Evolutionary conservation across 2,888 invertebrate species (phyloP).

Genomic region (Tachystola acroxantha): DNA sequence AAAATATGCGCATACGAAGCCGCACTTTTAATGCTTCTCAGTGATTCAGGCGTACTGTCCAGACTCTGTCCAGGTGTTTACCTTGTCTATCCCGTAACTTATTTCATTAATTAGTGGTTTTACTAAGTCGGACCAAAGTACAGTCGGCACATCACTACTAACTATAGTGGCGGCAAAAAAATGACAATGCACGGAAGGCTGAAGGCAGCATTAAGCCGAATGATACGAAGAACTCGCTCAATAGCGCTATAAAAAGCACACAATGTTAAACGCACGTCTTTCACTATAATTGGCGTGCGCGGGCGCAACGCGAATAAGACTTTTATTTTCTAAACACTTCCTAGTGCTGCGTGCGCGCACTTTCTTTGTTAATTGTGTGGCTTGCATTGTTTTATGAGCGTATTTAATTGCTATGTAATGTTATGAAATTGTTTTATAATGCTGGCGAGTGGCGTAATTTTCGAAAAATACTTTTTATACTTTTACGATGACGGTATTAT

Average conservation of each 20-base stretch:
- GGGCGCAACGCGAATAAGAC: constrained; percentile 34
- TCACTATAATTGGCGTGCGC: constrained; percentile 1
- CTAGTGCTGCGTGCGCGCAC: constrained; percentile 36
- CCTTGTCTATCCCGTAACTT: no score
- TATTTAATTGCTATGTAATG: not conserved
- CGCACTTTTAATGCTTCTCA: no score
- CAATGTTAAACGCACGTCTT: constrained; percentile 1
- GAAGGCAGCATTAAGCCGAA: not conserved
- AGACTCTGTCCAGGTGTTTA: no score
- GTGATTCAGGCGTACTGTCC: no score
- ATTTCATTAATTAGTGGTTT: no score
- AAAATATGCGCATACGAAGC: no score
- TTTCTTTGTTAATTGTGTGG: constrained; percentile 26
- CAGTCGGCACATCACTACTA: no score
- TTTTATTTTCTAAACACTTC: constrained; percentile 68
- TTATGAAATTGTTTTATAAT: not conserved
- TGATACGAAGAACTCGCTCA: not conserved
- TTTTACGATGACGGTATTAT: no score
- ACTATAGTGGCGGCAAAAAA: no score
- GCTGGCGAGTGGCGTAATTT: no score
- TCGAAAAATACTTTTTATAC: no score
- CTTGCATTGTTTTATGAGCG: not conserved
- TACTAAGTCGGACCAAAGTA: no score
- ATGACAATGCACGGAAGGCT: constrained; percentile 3
- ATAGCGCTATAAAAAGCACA: not conserved